phyloP scores from a whole-genome alignment of 92 coral and sea anemone species.

The Zoanthus sociatus region DNA sequence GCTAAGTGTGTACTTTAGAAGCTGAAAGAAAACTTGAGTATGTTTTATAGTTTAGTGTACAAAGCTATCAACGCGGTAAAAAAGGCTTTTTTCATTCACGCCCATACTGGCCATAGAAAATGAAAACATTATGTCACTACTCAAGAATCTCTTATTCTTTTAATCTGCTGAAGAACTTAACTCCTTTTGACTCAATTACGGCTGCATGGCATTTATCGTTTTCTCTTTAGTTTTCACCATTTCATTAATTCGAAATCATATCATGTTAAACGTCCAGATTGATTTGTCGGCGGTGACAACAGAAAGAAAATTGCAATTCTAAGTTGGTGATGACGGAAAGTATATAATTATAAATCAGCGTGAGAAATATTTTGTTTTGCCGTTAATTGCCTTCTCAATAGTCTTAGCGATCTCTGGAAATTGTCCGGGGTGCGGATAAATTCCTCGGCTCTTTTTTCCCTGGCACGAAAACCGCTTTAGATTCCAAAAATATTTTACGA shows the following conservation, averaged over 20 bases:
- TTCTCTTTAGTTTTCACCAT: slow-evolving; percentile 13
- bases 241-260: slow-evolving; percentile 19
- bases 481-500: not conserved
- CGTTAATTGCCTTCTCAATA: not conserved
- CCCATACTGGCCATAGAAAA: not conserved
- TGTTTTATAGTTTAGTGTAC: not conserved
- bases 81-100: not conserved
- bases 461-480: not conserved
- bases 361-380: slow-evolving; percentile 7
- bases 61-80: slow-evolving; percentile 6
- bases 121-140: not conserved
- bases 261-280: slow-evolving; percentile 18
- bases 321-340: not conserved
- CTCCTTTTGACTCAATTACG: not conserved
- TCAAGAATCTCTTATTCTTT: not conserved
- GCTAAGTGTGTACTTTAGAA: not conserved
- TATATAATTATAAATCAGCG: not conserved
- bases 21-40: slow-evolving; percentile 1
- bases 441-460: slow-evolving; percentile 14
- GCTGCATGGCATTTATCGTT: not conserved
- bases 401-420: not conserved
- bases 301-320: not conserved
- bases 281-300: slow-evolving; percentile 23
- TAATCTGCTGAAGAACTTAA: not conserved
- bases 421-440: not conserved